These are phyloP conservation scores for Rhinogobio ventralis DNA, from an alignment of 2,797 vertebrate genomes.

Conservation along the genomic window DNA sequence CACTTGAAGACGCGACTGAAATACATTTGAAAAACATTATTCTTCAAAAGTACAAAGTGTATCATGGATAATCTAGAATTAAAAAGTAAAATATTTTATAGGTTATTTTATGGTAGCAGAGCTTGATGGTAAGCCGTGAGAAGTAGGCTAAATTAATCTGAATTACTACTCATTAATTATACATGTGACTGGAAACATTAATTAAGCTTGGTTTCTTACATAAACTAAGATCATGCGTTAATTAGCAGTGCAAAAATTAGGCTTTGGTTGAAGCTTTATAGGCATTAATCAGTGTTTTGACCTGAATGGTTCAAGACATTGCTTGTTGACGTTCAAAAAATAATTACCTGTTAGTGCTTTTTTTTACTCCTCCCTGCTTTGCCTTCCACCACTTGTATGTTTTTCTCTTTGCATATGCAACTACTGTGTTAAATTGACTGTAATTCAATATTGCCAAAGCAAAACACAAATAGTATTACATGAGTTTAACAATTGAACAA, in stretches of 20 bases:
- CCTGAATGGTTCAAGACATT: neutral
- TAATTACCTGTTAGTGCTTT: neutral
- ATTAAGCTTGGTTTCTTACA: neutral
- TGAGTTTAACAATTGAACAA: slow-evolving; percentile 4
- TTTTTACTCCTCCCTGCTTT: neutral
- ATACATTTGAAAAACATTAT: slow-evolving; percentile 22
- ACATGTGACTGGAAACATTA: neutral
- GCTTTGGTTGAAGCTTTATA: neutral
- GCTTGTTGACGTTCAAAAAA: neutral
- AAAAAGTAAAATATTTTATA: neutral
- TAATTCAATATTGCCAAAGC: neutral
- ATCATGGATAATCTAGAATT: neutral
- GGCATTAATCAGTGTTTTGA: neutral
- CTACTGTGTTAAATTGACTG: neutral
- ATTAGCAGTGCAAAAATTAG: slow-evolving; percentile 2
- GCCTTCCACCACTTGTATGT: neutral
- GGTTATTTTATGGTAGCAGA: neutral
- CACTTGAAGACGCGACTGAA: slow-evolving; percentile 3
- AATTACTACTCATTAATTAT: slow-evolving; percentile 17
- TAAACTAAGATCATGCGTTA: neutral
- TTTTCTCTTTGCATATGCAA: neutral
- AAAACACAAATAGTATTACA: neutral
- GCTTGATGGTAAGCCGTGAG: neutral
- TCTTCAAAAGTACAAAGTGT: slow-evolving; percentile 6
- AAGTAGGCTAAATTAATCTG: neutral